Conservation (phyloP, 2,888 invertebrate species). For the Acleris literana region DNA sequence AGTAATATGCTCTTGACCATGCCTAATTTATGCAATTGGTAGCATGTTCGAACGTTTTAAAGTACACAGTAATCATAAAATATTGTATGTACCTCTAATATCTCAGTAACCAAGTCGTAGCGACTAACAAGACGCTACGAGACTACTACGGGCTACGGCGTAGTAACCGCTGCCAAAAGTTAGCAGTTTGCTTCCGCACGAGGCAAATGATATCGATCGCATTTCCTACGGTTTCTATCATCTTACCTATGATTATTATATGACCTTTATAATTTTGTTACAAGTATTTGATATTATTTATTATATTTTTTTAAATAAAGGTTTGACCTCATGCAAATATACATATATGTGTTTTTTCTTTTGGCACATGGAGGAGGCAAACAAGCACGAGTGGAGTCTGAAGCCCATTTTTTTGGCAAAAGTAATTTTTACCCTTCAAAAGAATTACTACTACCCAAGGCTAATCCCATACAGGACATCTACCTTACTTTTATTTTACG, state of each 20-base stretch:
- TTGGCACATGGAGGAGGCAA: too few species aligned
- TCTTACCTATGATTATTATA: constrained; percentile 54
- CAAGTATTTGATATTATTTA: too few species aligned
- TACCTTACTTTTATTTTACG: background rate
- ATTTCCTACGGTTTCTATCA: constrained; percentile 50
- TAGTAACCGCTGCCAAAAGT: constrained; percentile 62
- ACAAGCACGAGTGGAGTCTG: too few species aligned
- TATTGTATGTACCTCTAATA: too few species aligned
- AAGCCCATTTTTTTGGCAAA: too few species aligned
- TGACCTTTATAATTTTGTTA: background rate
- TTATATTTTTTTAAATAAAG: too few species aligned
- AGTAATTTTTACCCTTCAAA: too few species aligned
- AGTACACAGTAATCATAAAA: background rate
- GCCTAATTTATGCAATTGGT: background rate
- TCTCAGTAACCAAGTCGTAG: background rate
- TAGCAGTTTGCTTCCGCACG: constrained; percentile 59
- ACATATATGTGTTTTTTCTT: too few species aligned
- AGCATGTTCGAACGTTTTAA: background rate
- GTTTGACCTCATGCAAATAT: too few species aligned
- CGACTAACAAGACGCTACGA: constrained; percentile 4
- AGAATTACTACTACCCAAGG: too few species aligned
- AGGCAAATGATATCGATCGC: constrained; percentile 64
- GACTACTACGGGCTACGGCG: constrained; percentile 52
- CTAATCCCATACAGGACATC: too few species aligned
- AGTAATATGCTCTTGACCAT: background rate